Conservation (phyloP, 2,113 vertebrate genomes). For the Scartelaos histophorus region DNA sequence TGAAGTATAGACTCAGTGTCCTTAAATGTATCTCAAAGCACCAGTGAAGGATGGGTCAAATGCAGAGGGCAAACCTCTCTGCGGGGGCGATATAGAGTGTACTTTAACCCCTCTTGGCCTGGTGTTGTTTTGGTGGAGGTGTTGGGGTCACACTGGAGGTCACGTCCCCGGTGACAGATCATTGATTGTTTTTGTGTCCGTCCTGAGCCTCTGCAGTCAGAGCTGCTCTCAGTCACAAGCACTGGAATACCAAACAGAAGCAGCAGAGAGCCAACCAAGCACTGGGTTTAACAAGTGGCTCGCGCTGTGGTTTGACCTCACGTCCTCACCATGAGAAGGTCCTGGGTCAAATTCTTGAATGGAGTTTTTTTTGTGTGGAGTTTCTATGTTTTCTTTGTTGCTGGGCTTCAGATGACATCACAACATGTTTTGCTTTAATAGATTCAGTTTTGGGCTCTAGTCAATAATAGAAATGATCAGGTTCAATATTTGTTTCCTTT, state of each 20-base stretch:
- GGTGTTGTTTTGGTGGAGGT: background rate
- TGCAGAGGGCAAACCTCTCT: background rate
- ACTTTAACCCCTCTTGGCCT: background rate
- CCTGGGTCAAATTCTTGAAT: too few relatives aligned
- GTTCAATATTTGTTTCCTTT: too few relatives aligned
- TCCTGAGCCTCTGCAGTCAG: constrained; percentile 58
- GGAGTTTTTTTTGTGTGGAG: too few relatives aligned
- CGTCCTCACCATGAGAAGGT: too few relatives aligned
- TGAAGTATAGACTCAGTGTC: too few relatives aligned
- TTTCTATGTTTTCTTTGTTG: too few relatives aligned
- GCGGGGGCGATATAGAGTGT: background rate
- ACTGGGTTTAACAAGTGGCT: background rate
- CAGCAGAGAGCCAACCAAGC: background rate
- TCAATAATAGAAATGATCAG: too few relatives aligned
- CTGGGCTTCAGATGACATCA: too few relatives aligned
- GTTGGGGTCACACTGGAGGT: background rate
- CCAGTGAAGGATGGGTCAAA: background rate
- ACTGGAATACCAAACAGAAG: background rate
- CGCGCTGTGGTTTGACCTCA: too few relatives aligned
- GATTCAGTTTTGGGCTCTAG: too few relatives aligned
- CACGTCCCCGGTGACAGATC: constrained; percentile 71
- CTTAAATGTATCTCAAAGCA: too few relatives aligned
- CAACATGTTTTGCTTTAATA: too few relatives aligned
- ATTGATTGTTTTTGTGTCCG: constrained; percentile 79
- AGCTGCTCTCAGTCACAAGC: constrained; percentile 24